Evolutionary conservation across 2,113 vertebrate species (phyloP).

Genomic region (Puffinus mauretanicus): DNA sequence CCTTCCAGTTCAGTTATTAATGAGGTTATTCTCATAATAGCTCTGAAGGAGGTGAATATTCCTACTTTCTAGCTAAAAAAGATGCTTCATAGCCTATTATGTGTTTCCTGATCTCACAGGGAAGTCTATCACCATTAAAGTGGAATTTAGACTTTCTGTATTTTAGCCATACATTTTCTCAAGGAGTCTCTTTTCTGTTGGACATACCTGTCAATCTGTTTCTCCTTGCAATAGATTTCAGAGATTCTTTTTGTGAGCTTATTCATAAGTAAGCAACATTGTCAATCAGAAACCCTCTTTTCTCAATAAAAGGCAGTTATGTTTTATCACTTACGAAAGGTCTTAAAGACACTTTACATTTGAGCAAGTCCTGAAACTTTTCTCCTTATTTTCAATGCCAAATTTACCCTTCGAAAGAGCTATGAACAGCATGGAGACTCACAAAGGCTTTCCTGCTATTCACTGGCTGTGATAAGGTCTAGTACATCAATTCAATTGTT

Average conservation of each 20-base stretch:
- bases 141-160: background rate
- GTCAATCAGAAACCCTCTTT: background rate
- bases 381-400: background rate
- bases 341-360: background rate
- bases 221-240: background rate
- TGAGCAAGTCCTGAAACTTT: background rate
- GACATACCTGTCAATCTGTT: background rate
- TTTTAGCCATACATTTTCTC: background rate
- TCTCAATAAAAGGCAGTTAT: background rate
- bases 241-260: background rate
- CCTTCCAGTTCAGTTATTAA: conserved; percentile 38
- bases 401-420: background rate
- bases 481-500: background rate
- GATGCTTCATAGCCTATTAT: background rate
- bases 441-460: background rate
- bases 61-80: background rate
- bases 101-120: background rate
- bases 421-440: background rate
- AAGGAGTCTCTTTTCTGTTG: background rate
- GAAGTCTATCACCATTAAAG: background rate
- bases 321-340: background rate
- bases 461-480: background rate
- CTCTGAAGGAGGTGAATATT: conserved; percentile 10
- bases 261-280: background rate
- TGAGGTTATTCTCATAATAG: conserved; percentile 24